phyloP scores from a whole-genome alignment of 2,888 invertebrate genomes.

The Athrips mouffetella region DNA sequence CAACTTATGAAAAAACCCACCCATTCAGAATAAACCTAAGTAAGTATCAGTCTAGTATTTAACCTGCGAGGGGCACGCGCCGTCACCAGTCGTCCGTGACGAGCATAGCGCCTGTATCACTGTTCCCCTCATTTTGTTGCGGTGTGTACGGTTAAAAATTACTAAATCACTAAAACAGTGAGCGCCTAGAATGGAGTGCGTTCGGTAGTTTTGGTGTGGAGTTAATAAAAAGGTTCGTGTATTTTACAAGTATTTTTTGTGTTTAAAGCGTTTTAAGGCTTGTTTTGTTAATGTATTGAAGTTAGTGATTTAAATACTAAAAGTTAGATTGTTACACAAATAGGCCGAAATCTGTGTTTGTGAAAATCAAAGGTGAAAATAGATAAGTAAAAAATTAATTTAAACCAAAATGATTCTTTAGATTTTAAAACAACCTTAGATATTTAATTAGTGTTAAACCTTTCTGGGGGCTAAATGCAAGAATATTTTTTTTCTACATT shows the following conservation, averaged over 20 bases:
- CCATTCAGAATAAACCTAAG: not conserved
- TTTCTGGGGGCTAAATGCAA: no score
- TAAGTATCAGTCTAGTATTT: not conserved
- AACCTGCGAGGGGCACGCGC: not conserved
- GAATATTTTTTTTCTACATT: no score
- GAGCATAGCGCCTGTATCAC: not conserved
- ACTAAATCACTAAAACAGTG: not conserved
- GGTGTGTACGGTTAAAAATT: not conserved
- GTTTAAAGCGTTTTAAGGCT: not conserved
- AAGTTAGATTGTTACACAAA: no score
- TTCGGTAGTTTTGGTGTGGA: not conserved
- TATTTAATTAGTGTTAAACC: no score
- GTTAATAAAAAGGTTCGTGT: not conserved
- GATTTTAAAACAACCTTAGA: no score
- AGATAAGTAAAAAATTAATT: no score
- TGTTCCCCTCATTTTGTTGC: not conserved
- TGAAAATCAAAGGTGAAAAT: no score
- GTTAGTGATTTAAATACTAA: not conserved
- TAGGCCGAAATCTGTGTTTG: no score
- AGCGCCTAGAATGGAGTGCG: not conserved
- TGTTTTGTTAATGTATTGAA: not conserved
- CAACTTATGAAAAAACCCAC: not conserved
- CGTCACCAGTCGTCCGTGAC: not conserved
- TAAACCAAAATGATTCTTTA: no score
- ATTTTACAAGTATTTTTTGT: not conserved